phyloP scores from a whole-genome alignment of 1,140 invertebrate species.

The Amyelois transitella region DNA sequence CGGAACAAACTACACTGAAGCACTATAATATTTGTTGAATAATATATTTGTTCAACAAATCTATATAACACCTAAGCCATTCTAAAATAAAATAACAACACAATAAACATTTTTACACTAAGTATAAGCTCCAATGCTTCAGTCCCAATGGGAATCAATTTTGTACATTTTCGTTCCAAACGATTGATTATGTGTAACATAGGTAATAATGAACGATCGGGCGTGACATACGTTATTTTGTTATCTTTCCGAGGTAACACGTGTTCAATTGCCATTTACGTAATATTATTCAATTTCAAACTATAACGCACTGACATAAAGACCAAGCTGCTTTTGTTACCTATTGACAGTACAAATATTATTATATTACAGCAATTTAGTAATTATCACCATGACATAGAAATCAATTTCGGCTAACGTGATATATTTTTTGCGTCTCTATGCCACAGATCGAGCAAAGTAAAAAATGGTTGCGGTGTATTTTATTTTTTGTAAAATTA shows the following conservation, averaged over 20 bases:
- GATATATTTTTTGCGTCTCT: not conserved
- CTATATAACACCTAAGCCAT: too few relatives aligned
- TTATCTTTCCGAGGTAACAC: constrained; percentile 35
- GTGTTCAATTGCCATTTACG: too few relatives aligned
- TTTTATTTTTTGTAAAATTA: not conserved
- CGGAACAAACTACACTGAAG: too few relatives aligned
- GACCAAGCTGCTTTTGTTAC: too few relatives aligned
- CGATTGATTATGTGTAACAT: constrained; percentile 7
- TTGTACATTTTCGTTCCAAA: not conserved
- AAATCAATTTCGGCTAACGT: not conserved
- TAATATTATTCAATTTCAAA: too few relatives aligned
- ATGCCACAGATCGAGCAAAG: not conserved
- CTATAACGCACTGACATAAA: too few relatives aligned
- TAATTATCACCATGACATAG: not conserved
- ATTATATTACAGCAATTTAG: not conserved
- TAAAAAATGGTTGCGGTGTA: not conserved
- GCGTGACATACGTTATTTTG: constrained; percentile 20
- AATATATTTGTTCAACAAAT: too few relatives aligned
- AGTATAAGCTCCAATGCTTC: too few relatives aligned
- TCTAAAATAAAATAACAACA: too few relatives aligned
- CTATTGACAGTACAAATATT: not conserved
- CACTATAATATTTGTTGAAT: too few relatives aligned
- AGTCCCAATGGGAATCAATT: too few relatives aligned
- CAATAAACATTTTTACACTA: too few relatives aligned
- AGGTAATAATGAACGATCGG: constrained; percentile 29